Percentiles rank a stretch among this genome's conserved stretches.
These are phyloP conservation scores for Nymphalis urticae DNA, from an alignment of 2,888 invertebrate species.

Conservation along the genomic window DNA sequence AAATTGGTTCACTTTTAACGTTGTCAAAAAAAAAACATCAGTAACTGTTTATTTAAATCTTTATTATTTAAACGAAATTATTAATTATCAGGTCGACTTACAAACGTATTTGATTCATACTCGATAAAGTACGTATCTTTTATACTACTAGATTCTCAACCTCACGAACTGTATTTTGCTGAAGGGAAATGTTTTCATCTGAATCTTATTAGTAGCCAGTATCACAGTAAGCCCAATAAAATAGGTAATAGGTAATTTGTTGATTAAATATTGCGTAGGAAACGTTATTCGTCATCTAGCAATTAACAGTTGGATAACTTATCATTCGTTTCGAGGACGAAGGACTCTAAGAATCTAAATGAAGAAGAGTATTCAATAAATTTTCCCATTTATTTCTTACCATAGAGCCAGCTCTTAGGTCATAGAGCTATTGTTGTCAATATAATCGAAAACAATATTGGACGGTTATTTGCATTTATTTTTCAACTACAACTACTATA, in stretches of 20 bases:
- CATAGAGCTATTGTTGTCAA: too few relatives aligned
- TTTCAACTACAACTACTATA: too few relatives aligned
- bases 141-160: slow-evolving; percentile 25
- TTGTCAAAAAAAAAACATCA: not conserved
- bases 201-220: not conserved
- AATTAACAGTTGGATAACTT: too few relatives aligned
- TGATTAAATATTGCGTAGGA: not conserved
- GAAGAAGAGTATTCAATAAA: too few relatives aligned
- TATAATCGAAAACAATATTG: too few relatives aligned
- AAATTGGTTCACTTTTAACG: not conserved
- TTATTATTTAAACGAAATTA: slow-evolving; percentile 16
- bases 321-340: too few relatives aligned
- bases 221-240: slow-evolving; percentile 4
- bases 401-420: too few relatives aligned
- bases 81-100: slow-evolving; percentile 1
- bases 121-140: slow-evolving; percentile 2
- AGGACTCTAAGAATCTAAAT: too few relatives aligned
- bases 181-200: not conserved
- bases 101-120: not conserved
- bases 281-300: not conserved
- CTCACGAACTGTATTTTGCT: not conserved
- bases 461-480: too few relatives aligned
- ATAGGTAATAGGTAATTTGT: not conserved
- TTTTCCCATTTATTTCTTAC: too few relatives aligned
- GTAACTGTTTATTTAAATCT: slow-evolving; percentile 5